Evolutionary conservation across 1,140 invertebrate genomes (phyloP).

Genomic region (Drosophila albomicans): DNA sequence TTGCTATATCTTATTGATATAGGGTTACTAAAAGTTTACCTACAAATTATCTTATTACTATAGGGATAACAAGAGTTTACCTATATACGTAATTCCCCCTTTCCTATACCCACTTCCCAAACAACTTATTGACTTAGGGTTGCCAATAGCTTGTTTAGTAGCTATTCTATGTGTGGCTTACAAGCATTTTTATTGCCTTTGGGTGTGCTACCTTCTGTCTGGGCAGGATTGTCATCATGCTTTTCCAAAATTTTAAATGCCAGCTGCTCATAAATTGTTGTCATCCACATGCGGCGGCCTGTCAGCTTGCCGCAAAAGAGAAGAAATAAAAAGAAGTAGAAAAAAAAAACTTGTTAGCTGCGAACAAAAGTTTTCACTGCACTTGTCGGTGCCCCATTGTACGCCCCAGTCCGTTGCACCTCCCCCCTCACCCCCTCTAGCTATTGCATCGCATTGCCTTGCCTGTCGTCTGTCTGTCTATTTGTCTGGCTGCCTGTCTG

Average conservation of each 20-base stretch:
- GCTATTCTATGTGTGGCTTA: neutral
- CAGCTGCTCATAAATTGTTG: conserved; percentile 72
- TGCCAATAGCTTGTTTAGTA: neutral
- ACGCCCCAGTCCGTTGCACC: conserved; percentile 21
- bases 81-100: too few relatives aligned
- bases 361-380: conserved; percentile 70
- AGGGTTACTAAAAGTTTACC: too few relatives aligned
- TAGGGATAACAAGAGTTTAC: too few relatives aligned
- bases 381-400: conserved; percentile 71
- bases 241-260: conserved; percentile 66
- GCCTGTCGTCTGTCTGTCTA: conserved; percentile 19
- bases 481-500: conserved; percentile 33
- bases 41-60: too few relatives aligned
- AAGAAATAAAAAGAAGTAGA: conserved; percentile 12
- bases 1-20: too few relatives aligned
- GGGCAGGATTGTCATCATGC: conserved; percentile 54
- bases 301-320: conserved; percentile 23
- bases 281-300: conserved; percentile 42
- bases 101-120: too few relatives aligned
- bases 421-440: conserved; percentile 20
- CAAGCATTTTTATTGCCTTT: conserved; percentile 8
- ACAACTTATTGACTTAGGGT: too few relatives aligned
- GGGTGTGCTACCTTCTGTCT: conserved; percentile 10
- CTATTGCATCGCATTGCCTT: neutral
- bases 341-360: conserved; percentile 68